Base-by-base conservation (phyloP, 1,140 invertebrate genomes). In the Drosophila pandora region DNA sequence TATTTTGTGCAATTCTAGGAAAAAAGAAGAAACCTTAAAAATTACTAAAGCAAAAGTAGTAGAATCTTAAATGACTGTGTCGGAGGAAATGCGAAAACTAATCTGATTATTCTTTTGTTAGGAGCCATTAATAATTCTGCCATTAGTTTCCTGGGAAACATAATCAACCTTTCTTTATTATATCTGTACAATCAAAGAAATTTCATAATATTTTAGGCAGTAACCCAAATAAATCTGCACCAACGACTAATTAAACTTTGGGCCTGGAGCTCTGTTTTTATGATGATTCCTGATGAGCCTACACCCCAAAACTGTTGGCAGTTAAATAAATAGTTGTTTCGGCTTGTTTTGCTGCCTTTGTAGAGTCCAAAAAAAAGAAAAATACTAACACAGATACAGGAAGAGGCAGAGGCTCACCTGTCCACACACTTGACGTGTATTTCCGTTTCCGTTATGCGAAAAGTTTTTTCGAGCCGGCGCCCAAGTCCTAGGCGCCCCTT, bases 391-490 rank as follows among this genome's bases (percentile, higher is more conserved):
- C 25, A 22, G 25, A 48, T 39, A 37, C 9, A 47, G 17, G 21
- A 8, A 43, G 7, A 10, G 21, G 9, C 17, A 21, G 7, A 47
- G 13, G 63, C 58, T 59, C 83, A 87, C 82, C 78, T 88, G 76
- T 88, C 69, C 65, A 64, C 74, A 79, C 71, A 82, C 71, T 82
- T 87, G 76, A 88, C 75, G 75, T 82, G 82, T 83, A 87, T 87
- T 87, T 87, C 83, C 83, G 76, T 76, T 83, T 87, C 83, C 83
- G 83, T 87, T 87, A 87, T 87, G 83, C 71, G 83, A 87, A 88
- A 87, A 87, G 75, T 87, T 87, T 76, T 45, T 55, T 60, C 45
- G 55, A 43, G 25, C 25, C 25, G 28, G 25, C 28, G 61, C 60
- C 71, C 59, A 73, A 57, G 59, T 59, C 58, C 47, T 63, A 70